Percentiles rank a stretch among this genome's conserved stretches.
phyloP scores from a whole-genome alignment of 2,888 invertebrate genomes.

The Macrosiphum euphorbiae region DNA sequence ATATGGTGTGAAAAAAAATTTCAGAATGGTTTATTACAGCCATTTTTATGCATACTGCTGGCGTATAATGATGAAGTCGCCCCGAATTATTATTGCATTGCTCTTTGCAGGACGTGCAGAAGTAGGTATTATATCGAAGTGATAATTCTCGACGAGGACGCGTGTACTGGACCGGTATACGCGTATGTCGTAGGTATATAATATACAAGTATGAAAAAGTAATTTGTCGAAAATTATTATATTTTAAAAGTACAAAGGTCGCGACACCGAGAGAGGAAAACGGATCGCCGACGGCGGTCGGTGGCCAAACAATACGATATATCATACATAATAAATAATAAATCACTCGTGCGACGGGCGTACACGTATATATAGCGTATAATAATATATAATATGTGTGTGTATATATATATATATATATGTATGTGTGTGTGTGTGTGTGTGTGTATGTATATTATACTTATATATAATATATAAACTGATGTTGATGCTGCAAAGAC shows the following conservation, averaged over 20 bases:
- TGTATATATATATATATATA: background rate
- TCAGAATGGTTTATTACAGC: too few relatives aligned
- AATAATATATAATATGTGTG: background rate
- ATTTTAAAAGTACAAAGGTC: slow-evolving; percentile 43
- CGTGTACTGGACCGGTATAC: background rate
- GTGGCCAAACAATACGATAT: background rate
- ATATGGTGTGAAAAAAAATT: too few relatives aligned
- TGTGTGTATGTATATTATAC: too few relatives aligned
- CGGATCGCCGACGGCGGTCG: slow-evolving; percentile 18
- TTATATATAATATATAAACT: background rate
- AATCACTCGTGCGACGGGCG: slow-evolving; percentile 32
- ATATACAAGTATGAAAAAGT: background rate
- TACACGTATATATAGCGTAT: background rate
- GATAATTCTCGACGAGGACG: background rate
- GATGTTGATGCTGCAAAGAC: background rate
- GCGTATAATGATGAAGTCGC: background rate
- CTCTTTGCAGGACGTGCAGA: background rate
- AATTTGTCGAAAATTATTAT: slow-evolving; percentile 48
- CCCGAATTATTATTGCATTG: background rate
- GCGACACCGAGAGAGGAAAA: background rate
- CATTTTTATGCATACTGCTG: too few relatives aligned
- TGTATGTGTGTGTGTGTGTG: background rate
- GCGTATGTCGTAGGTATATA: background rate
- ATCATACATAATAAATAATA: background rate
- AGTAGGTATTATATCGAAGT: background rate